These are phyloP conservation scores for Stictocephala bisonia DNA, from an alignment of 2,888 invertebrate genomes.

Conservation along the genomic window DNA sequence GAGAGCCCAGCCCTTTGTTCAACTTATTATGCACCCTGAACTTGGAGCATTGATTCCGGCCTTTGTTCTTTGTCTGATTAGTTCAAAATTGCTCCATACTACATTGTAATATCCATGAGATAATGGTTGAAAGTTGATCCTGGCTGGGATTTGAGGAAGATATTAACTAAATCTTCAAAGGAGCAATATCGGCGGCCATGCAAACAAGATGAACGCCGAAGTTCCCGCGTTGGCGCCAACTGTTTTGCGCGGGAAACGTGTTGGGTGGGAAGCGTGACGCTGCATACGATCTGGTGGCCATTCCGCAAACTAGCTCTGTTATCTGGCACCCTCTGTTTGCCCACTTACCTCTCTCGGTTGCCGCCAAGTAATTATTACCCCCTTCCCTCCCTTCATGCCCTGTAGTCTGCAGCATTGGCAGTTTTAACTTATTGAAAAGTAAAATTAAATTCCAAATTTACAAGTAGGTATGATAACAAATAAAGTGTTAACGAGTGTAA, in stretches of 20 bases:
- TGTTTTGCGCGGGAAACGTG: neutral
- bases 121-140: conserved; percentile 44
- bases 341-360: conserved; percentile 17
- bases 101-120: conserved; percentile 46
- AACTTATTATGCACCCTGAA: conserved; percentile 48
- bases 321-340: conserved; percentile 27
- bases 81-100: conserved; percentile 43
- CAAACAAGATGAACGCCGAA: conserved; percentile 23
- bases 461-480: too few species aligned
- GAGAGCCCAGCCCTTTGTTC: conserved; percentile 35
- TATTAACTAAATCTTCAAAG: conserved; percentile 29
- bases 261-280: conserved; percentile 1
- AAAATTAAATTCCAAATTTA: too few species aligned
- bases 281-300: conserved; percentile 35
- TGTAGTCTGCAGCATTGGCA: too few species aligned
- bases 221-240: conserved; percentile 10
- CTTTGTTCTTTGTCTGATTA: conserved; percentile 44
- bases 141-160: neutral
- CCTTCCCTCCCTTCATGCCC: too few species aligned
- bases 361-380: conserved; percentile 20
- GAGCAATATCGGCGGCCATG: conserved; percentile 18
- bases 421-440: too few species aligned
- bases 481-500: too few species aligned
- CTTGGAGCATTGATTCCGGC: conserved; percentile 44
- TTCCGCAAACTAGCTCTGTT: conserved; percentile 33